Percentiles rank a stretch among this genome's conserved stretches.
Evolutionary conservation across 2,113 vertebrate genomes (phyloP).

Genomic region (Dryoscopus gambensis): DNA sequence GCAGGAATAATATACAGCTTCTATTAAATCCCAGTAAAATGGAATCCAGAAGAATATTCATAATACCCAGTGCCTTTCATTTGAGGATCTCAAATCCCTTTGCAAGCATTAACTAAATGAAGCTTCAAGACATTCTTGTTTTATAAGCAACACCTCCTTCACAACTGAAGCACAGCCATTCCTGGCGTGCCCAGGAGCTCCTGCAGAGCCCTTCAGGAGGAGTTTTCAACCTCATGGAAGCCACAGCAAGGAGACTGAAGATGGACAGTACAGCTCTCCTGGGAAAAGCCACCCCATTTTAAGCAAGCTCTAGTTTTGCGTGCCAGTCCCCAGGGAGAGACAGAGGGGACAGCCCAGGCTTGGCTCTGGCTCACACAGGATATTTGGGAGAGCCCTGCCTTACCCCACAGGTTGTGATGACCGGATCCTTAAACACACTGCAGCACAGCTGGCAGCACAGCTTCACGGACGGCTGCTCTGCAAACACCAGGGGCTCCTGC

Average conservation of each 20-base stretch:
- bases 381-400: conserved; percentile 26
- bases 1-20: conserved; percentile 8
- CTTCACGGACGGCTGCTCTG: conserved; percentile 94
- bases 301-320: neutral
- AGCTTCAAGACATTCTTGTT: neutral
- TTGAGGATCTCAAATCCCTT: conserved; percentile 23
- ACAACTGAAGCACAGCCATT: neutral
- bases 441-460: conserved; percentile 97
- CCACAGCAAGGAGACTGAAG: neutral
- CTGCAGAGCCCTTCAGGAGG: neutral
- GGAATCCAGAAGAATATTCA: conserved; percentile 11
- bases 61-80: neutral
- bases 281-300: neutral
- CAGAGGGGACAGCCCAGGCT: neutral
- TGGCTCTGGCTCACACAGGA: neutral
- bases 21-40: conserved; percentile 27
- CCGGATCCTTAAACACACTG: conserved; percentile 93
- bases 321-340: neutral
- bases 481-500: conserved; percentile 94
- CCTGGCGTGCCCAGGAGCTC: neutral
- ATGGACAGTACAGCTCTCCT: neutral
- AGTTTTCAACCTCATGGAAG: neutral
- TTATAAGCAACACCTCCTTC: neutral
- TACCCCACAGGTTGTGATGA: conserved; percentile 98
- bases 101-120: conserved; percentile 38